Evolutionary conservation across 2,888 invertebrate species (phyloP), one percentile per base, ranked within the genome.

Genomic region (Melikaiella ostensackeni): DNA sequence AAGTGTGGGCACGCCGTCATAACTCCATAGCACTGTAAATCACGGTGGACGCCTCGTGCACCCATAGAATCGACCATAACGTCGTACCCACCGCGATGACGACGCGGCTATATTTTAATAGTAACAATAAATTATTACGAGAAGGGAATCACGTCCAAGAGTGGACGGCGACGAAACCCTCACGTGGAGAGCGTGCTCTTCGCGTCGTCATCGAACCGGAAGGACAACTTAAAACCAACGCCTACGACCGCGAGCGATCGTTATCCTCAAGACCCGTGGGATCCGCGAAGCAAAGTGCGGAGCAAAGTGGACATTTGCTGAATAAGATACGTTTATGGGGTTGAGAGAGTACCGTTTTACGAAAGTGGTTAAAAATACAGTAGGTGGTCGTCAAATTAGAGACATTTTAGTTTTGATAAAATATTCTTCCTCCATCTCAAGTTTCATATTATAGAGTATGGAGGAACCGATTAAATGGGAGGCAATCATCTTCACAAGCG

Each of bases 21-120:
- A 89, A 90, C 89, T 90, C 86, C 85, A 82, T 86, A 86, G 89
- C 87, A 89, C 83, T 89, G 90, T 90, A 90, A 90, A 90, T 90
- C 90, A 89, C 81, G 81, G 86, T 86, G 87, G 89, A 89, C 88
- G 89, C 87, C 88, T 86, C 85, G 88, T 87, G 89, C 88, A 88
- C 87, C 89, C 88, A 90, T 89, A 88, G 89, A 89, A 90, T 89
- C 89, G 88, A 86, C 88, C 89, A 85, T 89, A 89, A 89, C 88
- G 83, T 85, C 86, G 85, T 89, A 88, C 89, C 88, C 87, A 88
- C 88, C 88, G 87, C 89, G 89, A 89, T 87, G 89, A 85, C 86
- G 86, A 88, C 85, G 85, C 81, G 83, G 88, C 86, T 86, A 89
- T 89, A 89, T 88, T 90, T 90, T 89, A 90, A 89, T 89, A 88